These are phyloP conservation scores for Stegostoma tigrinum DNA, from an alignment of 2,113 vertebrate genomes.

Conservation along the genomic window DNA sequence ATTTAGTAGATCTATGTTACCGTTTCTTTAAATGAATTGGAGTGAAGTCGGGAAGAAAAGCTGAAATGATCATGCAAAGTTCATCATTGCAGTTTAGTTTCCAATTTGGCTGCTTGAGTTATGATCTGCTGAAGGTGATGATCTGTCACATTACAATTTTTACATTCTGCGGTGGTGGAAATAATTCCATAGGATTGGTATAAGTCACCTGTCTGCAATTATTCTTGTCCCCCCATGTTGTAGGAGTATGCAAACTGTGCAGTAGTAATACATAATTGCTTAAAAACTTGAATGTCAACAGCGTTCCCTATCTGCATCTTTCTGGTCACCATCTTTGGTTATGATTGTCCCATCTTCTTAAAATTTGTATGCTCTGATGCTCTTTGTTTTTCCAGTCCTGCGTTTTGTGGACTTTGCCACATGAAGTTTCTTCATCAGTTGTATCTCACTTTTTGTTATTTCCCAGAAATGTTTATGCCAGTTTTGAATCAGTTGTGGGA, in stretches of 20 bases:
- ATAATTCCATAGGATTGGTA: background rate
- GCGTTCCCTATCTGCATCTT: background rate
- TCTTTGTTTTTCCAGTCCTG: background rate
- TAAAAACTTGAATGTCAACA: background rate
- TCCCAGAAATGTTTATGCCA: background rate
- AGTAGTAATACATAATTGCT: background rate
- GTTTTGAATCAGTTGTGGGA: background rate
- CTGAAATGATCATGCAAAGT: slow-evolving; percentile 28
- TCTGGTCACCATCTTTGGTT: background rate
- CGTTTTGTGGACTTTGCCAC: background rate
- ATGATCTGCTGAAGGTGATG: background rate
- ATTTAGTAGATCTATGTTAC: slow-evolving; percentile 18
- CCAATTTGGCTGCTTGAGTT: background rate
- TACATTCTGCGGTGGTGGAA: background rate
- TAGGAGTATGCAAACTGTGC: background rate
- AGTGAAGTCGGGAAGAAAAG: background rate
- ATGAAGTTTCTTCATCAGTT: background rate
- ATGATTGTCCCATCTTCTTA: background rate
- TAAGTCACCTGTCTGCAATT: background rate
- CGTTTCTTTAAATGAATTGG: background rate
- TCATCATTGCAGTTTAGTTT: slow-evolving; percentile 9
- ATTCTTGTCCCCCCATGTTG: background rate
- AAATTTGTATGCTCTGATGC: background rate
- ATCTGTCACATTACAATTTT: background rate
- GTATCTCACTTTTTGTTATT: too few species aligned